Evolutionary conservation across 2,113 vertebrate species (phyloP).

Genomic region (Hypomesus transpacificus): DNA sequence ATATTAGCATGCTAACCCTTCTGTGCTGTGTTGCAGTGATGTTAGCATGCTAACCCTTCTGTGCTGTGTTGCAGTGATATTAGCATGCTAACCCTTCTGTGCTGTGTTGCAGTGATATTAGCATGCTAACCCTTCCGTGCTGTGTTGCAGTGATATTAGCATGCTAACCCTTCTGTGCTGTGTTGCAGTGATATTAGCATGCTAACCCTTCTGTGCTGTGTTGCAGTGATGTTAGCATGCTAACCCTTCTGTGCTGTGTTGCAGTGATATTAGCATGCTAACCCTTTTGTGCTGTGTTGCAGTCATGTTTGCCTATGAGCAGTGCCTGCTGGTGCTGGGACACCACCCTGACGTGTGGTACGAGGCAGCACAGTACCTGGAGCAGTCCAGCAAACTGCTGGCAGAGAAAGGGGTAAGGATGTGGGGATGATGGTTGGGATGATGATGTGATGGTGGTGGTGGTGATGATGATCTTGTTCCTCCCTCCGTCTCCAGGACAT

Average conservation of each 20-base stretch:
- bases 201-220: neutral
- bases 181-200: too few relatives aligned
- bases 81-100: too few relatives aligned
- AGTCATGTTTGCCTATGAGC: conserved; percentile 99
- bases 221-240: conserved; percentile 39
- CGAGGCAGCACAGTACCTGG: conserved; percentile 96
- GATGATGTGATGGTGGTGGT: too few relatives aligned
- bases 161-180: too few relatives aligned
- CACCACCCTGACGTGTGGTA: conserved; percentile 99
- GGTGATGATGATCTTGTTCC: neutral
- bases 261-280: conserved; percentile 33
- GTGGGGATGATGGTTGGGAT: neutral
- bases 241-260: conserved; percentile 29
- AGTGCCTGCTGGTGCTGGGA: conserved; percentile 95
- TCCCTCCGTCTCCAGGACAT: conserved; percentile 79
- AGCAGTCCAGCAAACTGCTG: conserved; percentile 96
- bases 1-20: too few relatives aligned
- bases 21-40: too few relatives aligned
- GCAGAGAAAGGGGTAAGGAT: conserved; percentile 93
- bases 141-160: too few relatives aligned
- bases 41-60: too few relatives aligned
- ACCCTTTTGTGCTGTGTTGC: conserved; percentile 37
- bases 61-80: too few relatives aligned
- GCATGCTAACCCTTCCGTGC: too few relatives aligned
- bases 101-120: too few relatives aligned